Percentiles rank a stretch among this genome's conserved stretches.
Evolutionary conservation across 2,113 vertebrate genomes (phyloP).

Genomic region (Pavo muticus): DNA sequence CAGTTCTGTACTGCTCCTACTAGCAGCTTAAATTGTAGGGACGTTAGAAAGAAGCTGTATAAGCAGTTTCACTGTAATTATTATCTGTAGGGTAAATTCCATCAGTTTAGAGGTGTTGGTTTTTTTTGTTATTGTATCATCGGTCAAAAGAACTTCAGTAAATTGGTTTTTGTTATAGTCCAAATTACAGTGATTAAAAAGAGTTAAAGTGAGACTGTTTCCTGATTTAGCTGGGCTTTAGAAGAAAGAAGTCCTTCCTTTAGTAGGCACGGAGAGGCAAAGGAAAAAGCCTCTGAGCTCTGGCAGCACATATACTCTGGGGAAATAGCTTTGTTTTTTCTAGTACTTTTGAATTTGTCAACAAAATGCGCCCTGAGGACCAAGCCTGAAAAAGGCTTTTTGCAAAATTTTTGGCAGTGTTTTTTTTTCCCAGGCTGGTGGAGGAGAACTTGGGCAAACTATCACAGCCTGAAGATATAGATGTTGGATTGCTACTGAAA

Average conservation of each 20-base stretch:
- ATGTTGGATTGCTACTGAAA: slow-evolving; percentile 38
- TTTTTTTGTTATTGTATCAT: background rate
- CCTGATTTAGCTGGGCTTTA: background rate
- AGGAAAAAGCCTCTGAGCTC: slow-evolving; percentile 17
- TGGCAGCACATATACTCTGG: slow-evolving; percentile 26
- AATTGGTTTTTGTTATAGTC: background rate
- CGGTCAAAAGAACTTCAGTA: background rate
- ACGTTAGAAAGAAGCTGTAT: background rate
- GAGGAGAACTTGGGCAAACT: slow-evolving; percentile 15
- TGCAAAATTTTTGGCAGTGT: slow-evolving; percentile 39
- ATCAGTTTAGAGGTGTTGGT: background rate
- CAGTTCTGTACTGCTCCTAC: background rate
- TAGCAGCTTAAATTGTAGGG: background rate
- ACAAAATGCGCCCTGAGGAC: slow-evolving; percentile 56
- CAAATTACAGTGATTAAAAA: background rate
- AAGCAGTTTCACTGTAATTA: background rate
- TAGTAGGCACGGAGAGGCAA: background rate
- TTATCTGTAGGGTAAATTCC: background rate
- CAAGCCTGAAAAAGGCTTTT: slow-evolving; percentile 33
- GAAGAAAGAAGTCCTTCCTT: background rate
- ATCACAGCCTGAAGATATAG: slow-evolving; percentile 32
- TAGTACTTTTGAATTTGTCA: slow-evolving; percentile 57
- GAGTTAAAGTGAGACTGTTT: slow-evolving; percentile 4
- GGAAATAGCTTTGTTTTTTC: slow-evolving; percentile 52
- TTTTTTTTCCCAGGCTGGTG: slow-evolving; percentile 52